These are phyloP conservation scores for Bombus pascuorum DNA, from an alignment of 1,140 invertebrate genomes.

Conservation along the genomic window DNA sequence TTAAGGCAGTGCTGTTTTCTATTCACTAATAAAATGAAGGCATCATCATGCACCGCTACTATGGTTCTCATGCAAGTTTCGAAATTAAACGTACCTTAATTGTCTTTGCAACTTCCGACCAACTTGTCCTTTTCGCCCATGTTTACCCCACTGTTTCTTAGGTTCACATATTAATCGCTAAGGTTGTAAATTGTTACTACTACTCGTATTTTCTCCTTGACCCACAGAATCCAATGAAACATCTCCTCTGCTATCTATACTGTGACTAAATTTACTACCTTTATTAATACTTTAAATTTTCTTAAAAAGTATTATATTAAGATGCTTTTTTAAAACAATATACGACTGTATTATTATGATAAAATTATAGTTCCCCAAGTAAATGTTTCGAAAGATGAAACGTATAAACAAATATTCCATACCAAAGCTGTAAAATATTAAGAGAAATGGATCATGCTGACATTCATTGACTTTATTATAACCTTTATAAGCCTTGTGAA, in stretches of 20 bases:
- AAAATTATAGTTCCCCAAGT: background rate
- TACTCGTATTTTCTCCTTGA: conserved; percentile 64
- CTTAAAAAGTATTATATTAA: background rate
- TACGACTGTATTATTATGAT: background rate
- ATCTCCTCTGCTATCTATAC: conserved; percentile 62
- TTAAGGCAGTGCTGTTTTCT: background rate
- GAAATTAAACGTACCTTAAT: conserved; percentile 50
- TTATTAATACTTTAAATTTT: background rate
- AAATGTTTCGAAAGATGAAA: too few relatives aligned
- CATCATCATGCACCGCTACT: background rate
- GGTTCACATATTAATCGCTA: conserved; percentile 68
- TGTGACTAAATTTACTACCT: conserved; percentile 49
- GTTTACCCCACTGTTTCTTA: conserved; percentile 46
- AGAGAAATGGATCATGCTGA: background rate
- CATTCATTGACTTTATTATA: background rate
- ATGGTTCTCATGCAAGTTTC: too few relatives aligned
- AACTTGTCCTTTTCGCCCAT: conserved; percentile 49
- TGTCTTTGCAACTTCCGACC: conserved; percentile 54
- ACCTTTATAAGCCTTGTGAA: background rate
- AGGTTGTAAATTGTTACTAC: conserved; percentile 65
- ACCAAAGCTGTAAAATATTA: background rate
- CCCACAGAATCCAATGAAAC: conserved; percentile 62
- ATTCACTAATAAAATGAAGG: background rate
- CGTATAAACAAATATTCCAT: background rate
- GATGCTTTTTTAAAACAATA: background rate